A percentile compares a stretch with the other conserved stretches of the same genome.
These are phyloP conservation scores for Pavo muticus DNA, from an alignment of 2,113 vertebrate genomes.

Conservation along the genomic window DNA sequence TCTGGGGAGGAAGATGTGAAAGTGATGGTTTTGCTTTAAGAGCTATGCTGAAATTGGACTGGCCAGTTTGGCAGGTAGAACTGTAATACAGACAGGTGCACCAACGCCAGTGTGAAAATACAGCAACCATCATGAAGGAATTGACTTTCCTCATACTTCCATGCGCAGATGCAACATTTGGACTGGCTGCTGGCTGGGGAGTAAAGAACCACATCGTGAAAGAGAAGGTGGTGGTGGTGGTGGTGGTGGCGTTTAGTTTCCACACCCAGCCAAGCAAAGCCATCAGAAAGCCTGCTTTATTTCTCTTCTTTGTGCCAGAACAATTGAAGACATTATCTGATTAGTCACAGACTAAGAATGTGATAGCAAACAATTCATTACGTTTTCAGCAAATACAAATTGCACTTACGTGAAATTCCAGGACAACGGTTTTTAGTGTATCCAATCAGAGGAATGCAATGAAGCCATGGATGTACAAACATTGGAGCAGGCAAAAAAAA, in stretches of 20 bases:
- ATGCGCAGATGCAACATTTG: not conserved
- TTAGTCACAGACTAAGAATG: not conserved
- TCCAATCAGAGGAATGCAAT: not conserved
- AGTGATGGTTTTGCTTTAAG: not conserved
- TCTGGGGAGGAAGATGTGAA: not conserved
- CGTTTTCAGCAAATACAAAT: not conserved
- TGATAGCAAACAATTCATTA: not conserved
- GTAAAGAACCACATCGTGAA: not conserved
- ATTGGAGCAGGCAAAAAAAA: not conserved
- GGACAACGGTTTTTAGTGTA: not conserved
- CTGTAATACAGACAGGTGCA: not conserved
- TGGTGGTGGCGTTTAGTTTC: not conserved
- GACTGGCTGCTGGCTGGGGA: not conserved
- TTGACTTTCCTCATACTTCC: not conserved
- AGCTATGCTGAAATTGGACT: not conserved
- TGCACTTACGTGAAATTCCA: not conserved
- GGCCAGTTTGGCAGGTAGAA: not conserved
- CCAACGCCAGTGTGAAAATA: not conserved
- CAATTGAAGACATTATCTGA: not conserved
- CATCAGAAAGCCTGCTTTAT: not conserved
- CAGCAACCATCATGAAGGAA: not conserved
- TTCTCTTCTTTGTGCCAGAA: not conserved
- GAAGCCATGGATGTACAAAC: not conserved
- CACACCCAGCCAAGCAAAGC: not conserved
- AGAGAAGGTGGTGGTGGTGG: accelerated